phyloP scores from a whole-genome alignment of 1,140 invertebrate genomes.

The Ruditapes philippinarum region DNA sequence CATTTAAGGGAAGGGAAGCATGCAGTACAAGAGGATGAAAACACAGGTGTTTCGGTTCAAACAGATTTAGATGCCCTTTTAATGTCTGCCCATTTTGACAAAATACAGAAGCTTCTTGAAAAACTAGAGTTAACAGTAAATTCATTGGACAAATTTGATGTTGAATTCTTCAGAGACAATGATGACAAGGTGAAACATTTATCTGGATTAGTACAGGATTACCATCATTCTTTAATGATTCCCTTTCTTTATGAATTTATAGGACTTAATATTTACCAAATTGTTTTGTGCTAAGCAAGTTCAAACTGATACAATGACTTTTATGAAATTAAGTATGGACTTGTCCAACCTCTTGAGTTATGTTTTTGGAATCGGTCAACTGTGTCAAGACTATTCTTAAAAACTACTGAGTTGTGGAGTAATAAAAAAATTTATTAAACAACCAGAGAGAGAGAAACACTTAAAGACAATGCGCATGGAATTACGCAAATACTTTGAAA shows the following conservation, averaged over 20 bases:
- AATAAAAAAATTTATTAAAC: conserved; percentile 50
- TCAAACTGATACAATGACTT: too few relatives aligned
- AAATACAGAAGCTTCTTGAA: not conserved
- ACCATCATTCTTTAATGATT: not conserved
- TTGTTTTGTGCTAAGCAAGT: not conserved
- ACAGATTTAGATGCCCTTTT: not conserved
- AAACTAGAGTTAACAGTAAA: not conserved
- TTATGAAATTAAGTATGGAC: too few relatives aligned
- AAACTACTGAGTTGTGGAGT: conserved; percentile 51
- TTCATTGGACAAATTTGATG: not conserved
- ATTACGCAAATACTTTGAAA: conserved; percentile 67
- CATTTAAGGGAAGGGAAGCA: not conserved
- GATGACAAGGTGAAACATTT: conserved; percentile 8
- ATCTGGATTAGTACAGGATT: too few relatives aligned
- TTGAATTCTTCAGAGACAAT: conserved; percentile 5
- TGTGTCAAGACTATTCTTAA: conserved; percentile 51
- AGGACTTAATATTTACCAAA: not conserved
- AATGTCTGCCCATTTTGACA: not conserved
- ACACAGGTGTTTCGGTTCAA: not conserved
- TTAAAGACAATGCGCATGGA: conserved; percentile 61
- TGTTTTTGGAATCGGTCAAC: conserved; percentile 50
- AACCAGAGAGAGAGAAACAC: conserved; percentile 65
- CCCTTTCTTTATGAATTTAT: not conserved
- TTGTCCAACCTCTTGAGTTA: conserved; percentile 4
- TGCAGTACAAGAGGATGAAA: not conserved